These are phyloP conservation scores for Polypedilum pembai DNA, from an alignment of 1,140 invertebrate species.

Conservation along the genomic window DNA sequence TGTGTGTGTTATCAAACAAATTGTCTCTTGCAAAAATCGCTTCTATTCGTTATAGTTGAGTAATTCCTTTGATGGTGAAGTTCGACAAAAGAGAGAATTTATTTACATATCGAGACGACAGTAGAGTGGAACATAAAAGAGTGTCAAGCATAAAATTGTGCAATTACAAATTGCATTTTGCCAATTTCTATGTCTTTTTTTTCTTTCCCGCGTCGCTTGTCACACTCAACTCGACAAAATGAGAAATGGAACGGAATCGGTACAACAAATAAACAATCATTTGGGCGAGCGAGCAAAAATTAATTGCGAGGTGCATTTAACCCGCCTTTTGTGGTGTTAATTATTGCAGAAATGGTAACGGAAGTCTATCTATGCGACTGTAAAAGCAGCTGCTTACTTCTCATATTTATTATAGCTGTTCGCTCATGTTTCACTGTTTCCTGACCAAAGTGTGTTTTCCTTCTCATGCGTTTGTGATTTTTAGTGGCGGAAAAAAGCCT, in stretches of 20 bases:
- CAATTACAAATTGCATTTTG: neutral
- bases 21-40: neutral
- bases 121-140: neutral
- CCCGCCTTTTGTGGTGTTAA: slow-evolving; percentile 26
- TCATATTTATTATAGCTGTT: slow-evolving; percentile 1
- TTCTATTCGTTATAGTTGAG: slow-evolving; percentile 7
- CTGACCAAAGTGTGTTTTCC: neutral
- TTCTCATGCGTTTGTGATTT: neutral
- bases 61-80: neutral
- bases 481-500: neutral
- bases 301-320: neutral
- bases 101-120: neutral
- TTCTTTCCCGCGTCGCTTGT: neutral
- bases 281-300: neutral
- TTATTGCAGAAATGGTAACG: neutral
- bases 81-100: neutral
- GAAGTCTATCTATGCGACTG: too few relatives aligned
- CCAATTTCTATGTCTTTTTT: neutral
- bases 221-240: neutral
- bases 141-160: neutral
- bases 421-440: neutral
- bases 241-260: slow-evolving; percentile 24
- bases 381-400: too few relatives aligned
- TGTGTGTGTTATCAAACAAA: neutral
- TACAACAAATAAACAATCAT: neutral